phyloP scores from a whole-genome alignment of 1,140 invertebrate genomes.

The Zelostemma sp. region DNA sequence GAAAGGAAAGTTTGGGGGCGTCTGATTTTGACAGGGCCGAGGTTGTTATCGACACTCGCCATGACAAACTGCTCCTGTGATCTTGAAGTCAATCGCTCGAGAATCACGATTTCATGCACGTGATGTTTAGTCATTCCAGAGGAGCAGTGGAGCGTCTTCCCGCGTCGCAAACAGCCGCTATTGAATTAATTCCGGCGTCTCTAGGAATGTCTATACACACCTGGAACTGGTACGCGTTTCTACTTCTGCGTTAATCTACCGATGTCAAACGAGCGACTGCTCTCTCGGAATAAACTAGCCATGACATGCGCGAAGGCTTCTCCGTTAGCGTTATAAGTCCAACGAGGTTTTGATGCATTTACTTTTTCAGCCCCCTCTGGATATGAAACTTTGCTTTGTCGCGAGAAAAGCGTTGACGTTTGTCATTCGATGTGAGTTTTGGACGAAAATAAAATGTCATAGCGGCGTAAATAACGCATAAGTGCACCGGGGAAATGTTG shows the following conservation, averaged over 20 bases:
- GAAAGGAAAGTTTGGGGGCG: no score
- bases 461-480: no score
- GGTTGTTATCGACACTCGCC: slow-evolving; percentile 8
- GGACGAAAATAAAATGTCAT: no score
- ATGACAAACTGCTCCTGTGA: slow-evolving; percentile 13
- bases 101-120: slow-evolving; percentile 24
- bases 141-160: slow-evolving; percentile 25
- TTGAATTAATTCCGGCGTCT: slow-evolving; percentile 37
- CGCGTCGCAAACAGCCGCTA: slow-evolving; percentile 25
- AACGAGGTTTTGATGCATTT: not conserved
- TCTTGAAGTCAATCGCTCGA: slow-evolving; percentile 17
- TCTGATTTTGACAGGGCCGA: no score
- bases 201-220: slow-evolving; percentile 33
- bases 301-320: not conserved
- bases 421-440: not conserved
- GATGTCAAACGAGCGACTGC: slow-evolving; percentile 32
- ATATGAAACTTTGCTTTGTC: not conserved
- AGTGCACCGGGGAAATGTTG: no score
- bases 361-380: not conserved
- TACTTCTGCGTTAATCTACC: slow-evolving; percentile 36
- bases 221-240: slow-evolving; percentile 34
- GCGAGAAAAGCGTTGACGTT: no score
- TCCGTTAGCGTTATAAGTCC: not conserved
- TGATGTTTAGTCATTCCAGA: slow-evolving; percentile 19
- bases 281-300: not conserved